phyloP scores from a whole-genome alignment of 2,113 vertebrate genomes.

The Turnix velox region DNA sequence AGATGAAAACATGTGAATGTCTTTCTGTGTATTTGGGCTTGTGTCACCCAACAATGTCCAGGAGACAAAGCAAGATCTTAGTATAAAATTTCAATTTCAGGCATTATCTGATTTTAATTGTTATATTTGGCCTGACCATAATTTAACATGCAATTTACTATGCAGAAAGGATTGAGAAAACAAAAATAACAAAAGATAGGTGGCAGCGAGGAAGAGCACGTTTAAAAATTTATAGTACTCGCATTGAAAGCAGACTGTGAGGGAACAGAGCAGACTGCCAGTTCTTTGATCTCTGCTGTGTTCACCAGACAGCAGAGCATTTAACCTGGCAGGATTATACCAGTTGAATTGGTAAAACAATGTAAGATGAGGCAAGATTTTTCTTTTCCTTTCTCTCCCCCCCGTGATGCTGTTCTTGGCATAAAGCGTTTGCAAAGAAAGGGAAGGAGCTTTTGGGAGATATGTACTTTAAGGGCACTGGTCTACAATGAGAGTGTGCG shows the following conservation, averaged over 20 bases:
- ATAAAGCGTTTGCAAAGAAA: background rate
- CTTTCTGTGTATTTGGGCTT: background rate
- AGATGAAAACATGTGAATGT: background rate
- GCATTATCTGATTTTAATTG: background rate
- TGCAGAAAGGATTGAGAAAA: background rate
- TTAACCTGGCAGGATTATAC: background rate
- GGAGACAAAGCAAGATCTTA: background rate
- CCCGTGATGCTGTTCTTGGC: background rate
- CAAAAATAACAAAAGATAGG: background rate
- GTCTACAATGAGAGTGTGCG: fast-evolving
- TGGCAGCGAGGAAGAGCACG: background rate
- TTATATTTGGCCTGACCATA: background rate
- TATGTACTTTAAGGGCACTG: background rate
- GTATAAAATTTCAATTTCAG: background rate
- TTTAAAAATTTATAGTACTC: background rate
- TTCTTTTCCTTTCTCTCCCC: background rate
- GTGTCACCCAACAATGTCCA: background rate
- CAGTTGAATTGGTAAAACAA: background rate
- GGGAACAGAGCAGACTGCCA: background rate
- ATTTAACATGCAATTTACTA: background rate
- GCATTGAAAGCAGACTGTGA: background rate
- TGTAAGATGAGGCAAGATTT: background rate
- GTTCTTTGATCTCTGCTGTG: background rate
- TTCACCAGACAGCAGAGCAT: background rate
- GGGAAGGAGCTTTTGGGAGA: background rate